Conservation (phyloP, 2,113 vertebrate genomes). For the Naja naja region DNA sequence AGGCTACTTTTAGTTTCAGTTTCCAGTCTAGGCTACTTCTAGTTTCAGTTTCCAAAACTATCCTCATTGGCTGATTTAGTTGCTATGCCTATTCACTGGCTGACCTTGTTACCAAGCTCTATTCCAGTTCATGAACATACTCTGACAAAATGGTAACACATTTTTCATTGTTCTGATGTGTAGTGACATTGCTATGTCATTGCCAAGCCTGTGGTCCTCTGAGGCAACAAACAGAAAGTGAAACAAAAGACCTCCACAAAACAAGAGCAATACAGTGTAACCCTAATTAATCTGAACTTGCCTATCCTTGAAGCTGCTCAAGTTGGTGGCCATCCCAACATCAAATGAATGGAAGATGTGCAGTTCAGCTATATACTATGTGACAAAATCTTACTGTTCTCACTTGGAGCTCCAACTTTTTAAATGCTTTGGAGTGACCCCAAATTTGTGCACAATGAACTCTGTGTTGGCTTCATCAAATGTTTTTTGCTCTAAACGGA, state of each 20-base stretch:
- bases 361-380: background rate
- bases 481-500: constrained; percentile 69
- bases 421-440: background rate
- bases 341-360: too few relatives aligned
- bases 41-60: too few relatives aligned
- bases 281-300: background rate
- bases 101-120: too few relatives aligned
- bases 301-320: background rate
- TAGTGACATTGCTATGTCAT: background rate
- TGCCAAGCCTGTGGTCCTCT: background rate
- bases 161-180: background rate
- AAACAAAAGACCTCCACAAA: background rate
- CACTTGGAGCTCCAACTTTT: background rate
- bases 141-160: background rate
- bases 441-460: background rate
- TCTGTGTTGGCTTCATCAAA: constrained; percentile 42
- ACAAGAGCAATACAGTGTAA: background rate
- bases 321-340: background rate
- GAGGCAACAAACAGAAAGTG: background rate
- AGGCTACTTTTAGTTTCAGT: too few relatives aligned
- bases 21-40: too few relatives aligned
- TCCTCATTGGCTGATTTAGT: too few relatives aligned
- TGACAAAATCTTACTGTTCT: background rate
- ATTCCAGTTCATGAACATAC: too few relatives aligned
- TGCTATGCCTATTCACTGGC: too few relatives aligned